Evolutionary conservation across 2,797 vertebrate genomes (phyloP).

Genomic region (Tolypeutes matacus): DNA sequence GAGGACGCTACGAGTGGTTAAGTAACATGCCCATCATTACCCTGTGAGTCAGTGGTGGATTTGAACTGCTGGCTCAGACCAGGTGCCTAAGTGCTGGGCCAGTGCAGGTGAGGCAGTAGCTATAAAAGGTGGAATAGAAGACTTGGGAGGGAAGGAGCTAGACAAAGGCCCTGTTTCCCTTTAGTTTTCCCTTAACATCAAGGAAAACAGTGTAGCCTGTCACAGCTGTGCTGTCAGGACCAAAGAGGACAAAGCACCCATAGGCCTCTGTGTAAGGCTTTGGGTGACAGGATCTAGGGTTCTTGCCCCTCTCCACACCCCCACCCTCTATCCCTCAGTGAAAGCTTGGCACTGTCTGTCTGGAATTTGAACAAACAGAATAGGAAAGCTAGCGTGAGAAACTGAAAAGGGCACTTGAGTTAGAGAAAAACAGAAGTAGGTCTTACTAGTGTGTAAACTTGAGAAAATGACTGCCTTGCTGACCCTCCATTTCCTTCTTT

Average conservation of each 20-base stretch:
- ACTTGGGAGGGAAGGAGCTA: no score
- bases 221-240: background rate
- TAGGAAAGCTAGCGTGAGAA: background rate
- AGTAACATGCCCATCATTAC: accelerated
- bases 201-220: background rate
- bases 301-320: background rate
- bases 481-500: background rate
- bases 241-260: background rate
- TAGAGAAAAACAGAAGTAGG: background rate
- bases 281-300: background rate
- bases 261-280: background rate
- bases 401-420: background rate
- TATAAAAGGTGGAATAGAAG: background rate
- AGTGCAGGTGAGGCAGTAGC: background rate
- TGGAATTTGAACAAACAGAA: background rate
- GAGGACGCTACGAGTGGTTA: background rate
- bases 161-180: background rate
- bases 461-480: background rate
- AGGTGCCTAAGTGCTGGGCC: background rate
- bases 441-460: background rate
- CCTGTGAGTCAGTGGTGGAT: background rate
- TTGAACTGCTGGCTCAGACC: background rate
- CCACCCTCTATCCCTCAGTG: background rate
- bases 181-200: background rate
- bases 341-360: background rate